Evolutionary conservation across 2,888 invertebrate genomes (phyloP), one percentile per base, ranked within the genome.

Genomic region (Lepeophtheirus nordmannii): DNA sequence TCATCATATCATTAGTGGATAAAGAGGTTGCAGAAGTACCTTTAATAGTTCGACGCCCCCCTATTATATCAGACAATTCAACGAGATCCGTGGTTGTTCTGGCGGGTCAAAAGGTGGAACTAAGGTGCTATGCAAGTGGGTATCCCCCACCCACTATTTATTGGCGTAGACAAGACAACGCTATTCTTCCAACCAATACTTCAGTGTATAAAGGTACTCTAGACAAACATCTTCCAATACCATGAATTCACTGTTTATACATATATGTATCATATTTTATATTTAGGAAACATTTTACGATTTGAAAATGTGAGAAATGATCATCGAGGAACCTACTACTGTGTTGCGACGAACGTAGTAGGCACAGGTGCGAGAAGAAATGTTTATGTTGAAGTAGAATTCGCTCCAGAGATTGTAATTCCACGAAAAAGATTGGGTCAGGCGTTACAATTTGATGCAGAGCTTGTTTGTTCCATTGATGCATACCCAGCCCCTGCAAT

Each of bases 401-500:
- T 66, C 39, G 39, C 17, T n/a, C 66, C 66, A 38, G 40, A 22
- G 10, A 60, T 66, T 14, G 20, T 10, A 22, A 61, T 66, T 10
- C 58, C 58, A 10, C 78, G 87, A 22, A 90, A 90, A 0, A 80
- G 90, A 23, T 77, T 90, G 40, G 89, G 89, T 12, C 83, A 89
- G 80, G 92, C 92, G 0, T 77, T 92, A 11, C 91, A 91, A 74
- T 92, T 90, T 73, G 90, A 93, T 72, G 91, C 92, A 85, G 89
- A 92, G 72, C 75, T 94, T 69, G 92, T 93, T 73, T 94, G 94
- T 73, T 91, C 91, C 75, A 87, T 92, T 14, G 90, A 90, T 74
- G 93, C 93, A 0, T 92, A 91, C 76, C 94, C 94, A 0, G 89
- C 89, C 3, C 93, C 94, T 0, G 89, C 88, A 1, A 89, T 94